Evolutionary conservation across 1,140 invertebrate genomes (phyloP).

Genomic region (Globodera rostochiensis): DNA sequence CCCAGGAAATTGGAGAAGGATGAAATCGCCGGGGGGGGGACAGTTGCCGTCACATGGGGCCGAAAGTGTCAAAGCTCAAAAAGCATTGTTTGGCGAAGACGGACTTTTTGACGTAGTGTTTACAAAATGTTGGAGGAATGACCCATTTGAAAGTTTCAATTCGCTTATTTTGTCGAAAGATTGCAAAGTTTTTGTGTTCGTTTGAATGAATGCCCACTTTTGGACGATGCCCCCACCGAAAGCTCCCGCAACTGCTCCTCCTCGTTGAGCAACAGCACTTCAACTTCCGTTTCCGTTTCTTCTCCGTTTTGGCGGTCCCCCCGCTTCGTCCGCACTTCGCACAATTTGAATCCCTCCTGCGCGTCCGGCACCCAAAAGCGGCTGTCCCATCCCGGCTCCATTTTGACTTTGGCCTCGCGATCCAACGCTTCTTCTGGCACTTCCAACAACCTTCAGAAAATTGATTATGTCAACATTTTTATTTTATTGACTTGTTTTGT

Average conservation of each 20-base stretch:
- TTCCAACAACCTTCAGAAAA: conserved; percentile 13
- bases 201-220: too few relatives aligned
- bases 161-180: too few relatives aligned
- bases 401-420: conserved; percentile 14
- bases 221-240: not conserved
- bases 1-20: not conserved
- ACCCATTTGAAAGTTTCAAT: too few relatives aligned
- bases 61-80: not conserved
- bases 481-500: not conserved
- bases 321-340: not conserved
- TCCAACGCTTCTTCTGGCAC: conserved; percentile 15
- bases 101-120: too few relatives aligned
- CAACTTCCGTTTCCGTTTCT: not conserved
- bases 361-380: conserved; percentile 15
- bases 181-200: too few relatives aligned
- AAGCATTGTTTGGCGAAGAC: not conserved
- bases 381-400: conserved; percentile 13
- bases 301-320: not conserved
- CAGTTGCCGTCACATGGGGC: not conserved
- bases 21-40: too few relatives aligned
- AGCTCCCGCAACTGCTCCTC: not conserved
- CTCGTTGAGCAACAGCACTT: not conserved
- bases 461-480: not conserved
- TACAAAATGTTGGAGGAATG: too few relatives aligned
- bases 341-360: conserved; percentile 4